Evolutionary conservation across 2,797 vertebrate genomes (phyloP).

Genomic region (Squalus acanthias): DNA sequence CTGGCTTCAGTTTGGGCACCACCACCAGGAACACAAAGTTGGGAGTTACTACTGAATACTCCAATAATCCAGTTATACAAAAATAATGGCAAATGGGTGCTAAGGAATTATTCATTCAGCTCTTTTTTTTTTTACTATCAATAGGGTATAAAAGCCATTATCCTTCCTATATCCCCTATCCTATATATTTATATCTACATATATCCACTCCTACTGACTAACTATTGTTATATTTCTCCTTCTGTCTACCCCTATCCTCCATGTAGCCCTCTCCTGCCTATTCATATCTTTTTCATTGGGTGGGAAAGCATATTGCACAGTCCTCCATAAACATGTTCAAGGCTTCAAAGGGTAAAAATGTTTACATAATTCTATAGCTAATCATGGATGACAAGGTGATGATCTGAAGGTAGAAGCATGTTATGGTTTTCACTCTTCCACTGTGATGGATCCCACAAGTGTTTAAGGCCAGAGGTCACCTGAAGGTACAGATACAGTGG

Average conservation of each 20-base stretch:
- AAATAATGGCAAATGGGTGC: neutral
- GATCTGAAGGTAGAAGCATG: conserved; percentile 32
- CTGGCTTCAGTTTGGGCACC: neutral
- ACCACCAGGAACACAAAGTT: neutral
- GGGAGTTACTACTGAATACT: neutral
- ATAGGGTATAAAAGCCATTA: neutral
- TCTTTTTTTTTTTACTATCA: neutral
- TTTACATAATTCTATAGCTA: conserved; percentile 7
- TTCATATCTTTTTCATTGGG: neutral
- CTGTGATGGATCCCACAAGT: conserved; percentile 4
- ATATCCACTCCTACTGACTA: neutral
- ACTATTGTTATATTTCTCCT: neutral
- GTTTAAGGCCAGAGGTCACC: neutral
- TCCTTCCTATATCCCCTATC: neutral
- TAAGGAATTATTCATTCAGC: neutral
- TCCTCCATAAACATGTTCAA: neutral
- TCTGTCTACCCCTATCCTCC: neutral
- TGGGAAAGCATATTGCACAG: neutral
- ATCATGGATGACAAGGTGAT: neutral
- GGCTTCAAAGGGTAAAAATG: conserved; percentile 25
- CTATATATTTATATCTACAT: neutral
- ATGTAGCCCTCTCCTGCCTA: neutral
- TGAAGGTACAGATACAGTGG: neutral
- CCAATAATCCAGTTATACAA: neutral
- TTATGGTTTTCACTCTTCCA: neutral